These are phyloP conservation scores for Nanorana parkeri DNA, from an alignment of 2,113 vertebrate genomes.

Conservation along the genomic window DNA sequence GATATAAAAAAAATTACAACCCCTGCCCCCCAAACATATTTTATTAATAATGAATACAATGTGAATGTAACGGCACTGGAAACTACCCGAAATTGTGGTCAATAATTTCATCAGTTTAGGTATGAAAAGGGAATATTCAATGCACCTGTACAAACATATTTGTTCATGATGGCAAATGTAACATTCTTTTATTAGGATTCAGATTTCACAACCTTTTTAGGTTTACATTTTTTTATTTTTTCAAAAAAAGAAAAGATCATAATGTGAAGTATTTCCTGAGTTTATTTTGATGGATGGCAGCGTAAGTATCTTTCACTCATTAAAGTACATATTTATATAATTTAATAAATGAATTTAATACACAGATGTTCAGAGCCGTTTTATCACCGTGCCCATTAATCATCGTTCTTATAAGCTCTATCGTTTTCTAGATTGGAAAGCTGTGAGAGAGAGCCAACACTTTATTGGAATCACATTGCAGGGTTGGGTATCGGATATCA, in stretches of 20 bases:
- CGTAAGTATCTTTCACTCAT: conserved; percentile 86
- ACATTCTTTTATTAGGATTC: conserved; percentile 81
- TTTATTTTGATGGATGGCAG: conserved; percentile 88
- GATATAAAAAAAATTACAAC: conserved; percentile 68
- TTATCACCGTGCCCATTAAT: conserved; percentile 81
- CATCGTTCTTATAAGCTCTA: conserved; percentile 80
- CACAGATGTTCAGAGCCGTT: conserved; percentile 84
- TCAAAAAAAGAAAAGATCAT: conserved; percentile 83
- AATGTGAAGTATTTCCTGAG: conserved; percentile 90
- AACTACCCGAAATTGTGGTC: conserved; percentile 77
- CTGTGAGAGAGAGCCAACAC: conserved; percentile 79
- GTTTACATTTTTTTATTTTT: no score
- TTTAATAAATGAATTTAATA: conserved; percentile 88
- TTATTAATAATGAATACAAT: conserved; percentile 81
- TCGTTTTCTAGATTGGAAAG: conserved; percentile 79
- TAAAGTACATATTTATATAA: conserved; percentile 88
- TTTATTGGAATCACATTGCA: conserved; percentile 84
- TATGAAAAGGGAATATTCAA: conserved; percentile 83
- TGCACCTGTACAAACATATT: conserved; percentile 91
- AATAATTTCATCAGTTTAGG: conserved; percentile 81
- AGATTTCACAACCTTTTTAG: conserved; percentile 78
- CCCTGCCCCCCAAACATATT: no score
- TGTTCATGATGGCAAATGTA: conserved; percentile 83
- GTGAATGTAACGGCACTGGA: conserved; percentile 72
- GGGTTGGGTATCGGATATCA: conserved; percentile 69